Conservation (phyloP, 2,888 invertebrate species). For the Cryptus armator region DNA sequence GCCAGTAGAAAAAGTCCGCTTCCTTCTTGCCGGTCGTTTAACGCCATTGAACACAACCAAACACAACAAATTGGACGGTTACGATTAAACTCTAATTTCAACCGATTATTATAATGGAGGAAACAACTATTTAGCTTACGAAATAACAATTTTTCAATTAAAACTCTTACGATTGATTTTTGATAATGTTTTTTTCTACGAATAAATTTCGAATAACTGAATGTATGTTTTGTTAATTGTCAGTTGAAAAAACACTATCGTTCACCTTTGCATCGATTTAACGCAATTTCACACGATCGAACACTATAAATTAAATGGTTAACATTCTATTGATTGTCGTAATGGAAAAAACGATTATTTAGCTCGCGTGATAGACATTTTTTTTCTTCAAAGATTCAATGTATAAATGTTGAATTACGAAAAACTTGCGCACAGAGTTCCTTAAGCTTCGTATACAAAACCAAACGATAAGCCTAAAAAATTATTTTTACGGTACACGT, state of each 20-base stretch:
- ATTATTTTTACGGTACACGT: neutral
- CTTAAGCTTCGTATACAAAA: no score
- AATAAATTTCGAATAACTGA: neutral
- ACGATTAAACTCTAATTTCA: conserved; percentile 1
- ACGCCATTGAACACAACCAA: conserved; percentile 41
- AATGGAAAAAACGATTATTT: no score
- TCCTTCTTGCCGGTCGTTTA: conserved; percentile 24
- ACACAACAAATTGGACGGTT: conserved; percentile 2
- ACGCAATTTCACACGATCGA: no score
- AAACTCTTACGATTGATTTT: neutral
- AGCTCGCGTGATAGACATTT: no score
- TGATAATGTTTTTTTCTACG: neutral
- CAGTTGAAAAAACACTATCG: no score
- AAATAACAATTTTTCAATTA: neutral
- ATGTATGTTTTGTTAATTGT: no score
- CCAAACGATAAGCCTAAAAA: neutral
- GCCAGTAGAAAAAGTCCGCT: neutral
- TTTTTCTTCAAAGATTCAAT: neutral
- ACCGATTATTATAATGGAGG: conserved; percentile 1
- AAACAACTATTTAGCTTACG: neutral
- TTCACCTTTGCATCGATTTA: no score
- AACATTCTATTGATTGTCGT: no score
- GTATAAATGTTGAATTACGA: neutral
- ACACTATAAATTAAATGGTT: no score
- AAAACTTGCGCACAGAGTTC: no score